These are phyloP conservation scores for Pycnomerus fuliginosus DNA, from an alignment of 2,888 invertebrate species.

Conservation along the genomic window DNA sequence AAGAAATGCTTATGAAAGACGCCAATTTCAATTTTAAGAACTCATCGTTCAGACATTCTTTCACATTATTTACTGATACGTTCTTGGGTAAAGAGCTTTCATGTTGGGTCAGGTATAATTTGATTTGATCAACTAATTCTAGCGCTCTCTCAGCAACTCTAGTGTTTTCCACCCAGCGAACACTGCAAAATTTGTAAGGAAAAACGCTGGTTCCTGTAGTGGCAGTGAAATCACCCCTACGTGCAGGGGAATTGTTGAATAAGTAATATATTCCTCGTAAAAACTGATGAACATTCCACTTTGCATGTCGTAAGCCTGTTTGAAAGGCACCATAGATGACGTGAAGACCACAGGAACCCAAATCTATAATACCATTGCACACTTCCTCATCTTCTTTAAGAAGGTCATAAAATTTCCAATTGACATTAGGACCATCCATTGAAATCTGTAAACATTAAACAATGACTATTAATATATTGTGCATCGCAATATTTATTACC, in stretches of 20 bases:
- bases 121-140: no score
- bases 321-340: background rate
- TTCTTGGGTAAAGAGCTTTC: no score
- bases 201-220: background rate
- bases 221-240: background rate
- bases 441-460: no score
- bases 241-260: background rate
- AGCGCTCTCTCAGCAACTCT: no score
- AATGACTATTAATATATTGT: no score
- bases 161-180: no score
- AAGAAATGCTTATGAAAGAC: no score
- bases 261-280: background rate
- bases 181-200: background rate
- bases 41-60: no score
- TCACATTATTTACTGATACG: no score
- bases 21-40: no score
- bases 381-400: background rate
- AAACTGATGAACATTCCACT: background rate
- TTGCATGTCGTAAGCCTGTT: background rate
- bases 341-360: background rate
- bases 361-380: background rate
- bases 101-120: no score
- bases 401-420: background rate
- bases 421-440: slow-evolving; percentile 1
- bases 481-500: no score